Percentiles rank a stretch among this genome's conserved stretches.
phyloP scores from a whole-genome alignment of 2,797 vertebrate species.

The Potorous gilbertii region DNA sequence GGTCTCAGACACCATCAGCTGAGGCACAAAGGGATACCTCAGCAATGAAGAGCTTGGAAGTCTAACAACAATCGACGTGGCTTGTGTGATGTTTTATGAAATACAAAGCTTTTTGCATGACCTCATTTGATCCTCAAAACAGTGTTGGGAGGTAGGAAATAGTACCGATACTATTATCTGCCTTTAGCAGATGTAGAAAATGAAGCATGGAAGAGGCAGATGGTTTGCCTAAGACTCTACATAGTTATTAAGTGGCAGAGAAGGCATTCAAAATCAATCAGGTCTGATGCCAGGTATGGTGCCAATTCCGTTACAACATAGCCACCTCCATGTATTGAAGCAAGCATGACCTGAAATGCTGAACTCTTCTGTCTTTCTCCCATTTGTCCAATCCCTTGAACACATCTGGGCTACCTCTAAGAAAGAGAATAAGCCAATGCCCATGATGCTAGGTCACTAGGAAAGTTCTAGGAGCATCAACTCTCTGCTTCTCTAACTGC shows the following conservation, averaged over 20 bases:
- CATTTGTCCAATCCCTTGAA: background rate
- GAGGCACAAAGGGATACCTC: background rate
- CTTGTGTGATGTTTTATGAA: background rate
- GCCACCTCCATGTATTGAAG: background rate
- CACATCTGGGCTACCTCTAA: background rate
- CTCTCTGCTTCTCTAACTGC: background rate
- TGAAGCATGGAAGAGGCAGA: background rate
- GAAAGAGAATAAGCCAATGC: background rate
- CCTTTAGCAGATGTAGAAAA: background rate
- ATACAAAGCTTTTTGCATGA: background rate
- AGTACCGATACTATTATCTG: background rate
- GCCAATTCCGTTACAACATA: background rate
- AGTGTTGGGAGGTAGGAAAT: background rate
- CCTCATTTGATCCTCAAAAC: background rate
- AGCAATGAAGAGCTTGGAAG: background rate
- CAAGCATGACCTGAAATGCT: background rate
- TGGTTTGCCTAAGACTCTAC: background rate
- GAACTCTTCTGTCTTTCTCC: slow-evolving; percentile 20
- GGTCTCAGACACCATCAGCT: background rate
- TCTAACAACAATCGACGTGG: background rate
- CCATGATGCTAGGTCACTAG: background rate
- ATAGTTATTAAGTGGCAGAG: background rate
- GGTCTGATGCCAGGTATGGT: background rate
- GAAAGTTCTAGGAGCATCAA: background rate
- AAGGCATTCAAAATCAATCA: background rate